These are phyloP conservation scores for Eugnorisma glareosa DNA, from an alignment of 2,888 invertebrate genomes.

Conservation along the genomic window DNA sequence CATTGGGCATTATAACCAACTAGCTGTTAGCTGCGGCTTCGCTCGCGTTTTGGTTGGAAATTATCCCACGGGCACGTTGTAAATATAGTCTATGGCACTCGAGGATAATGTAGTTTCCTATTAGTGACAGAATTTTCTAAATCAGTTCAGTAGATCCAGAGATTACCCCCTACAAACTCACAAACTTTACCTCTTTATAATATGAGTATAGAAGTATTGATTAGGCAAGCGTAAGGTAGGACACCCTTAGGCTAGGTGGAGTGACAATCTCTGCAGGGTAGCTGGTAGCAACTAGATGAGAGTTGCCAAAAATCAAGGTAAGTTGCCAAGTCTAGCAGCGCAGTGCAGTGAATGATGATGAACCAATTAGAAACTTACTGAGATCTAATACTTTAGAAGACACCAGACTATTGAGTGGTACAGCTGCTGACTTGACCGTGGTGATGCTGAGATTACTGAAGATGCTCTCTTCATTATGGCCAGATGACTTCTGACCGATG, in stretches of 20 bases:
- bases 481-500: conserved; percentile 83
- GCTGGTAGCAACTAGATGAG: background rate
- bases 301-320: background rate
- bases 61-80: too few relatives aligned
- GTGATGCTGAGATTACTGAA: conserved; percentile 75
- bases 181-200: too few relatives aligned
- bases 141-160: too few relatives aligned
- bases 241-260: background rate
- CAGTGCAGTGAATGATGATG: background rate
- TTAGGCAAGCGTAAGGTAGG: background rate
- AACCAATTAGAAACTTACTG: conserved; percentile 70
- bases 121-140: too few relatives aligned
- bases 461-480: conserved; percentile 77
- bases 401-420: conserved; percentile 84
- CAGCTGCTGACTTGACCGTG: conserved; percentile 77
- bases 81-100: too few relatives aligned
- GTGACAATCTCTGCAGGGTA: background rate
- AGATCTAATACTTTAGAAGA: conserved; percentile 84
- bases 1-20: too few relatives aligned
- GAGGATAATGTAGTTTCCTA: too few relatives aligned
- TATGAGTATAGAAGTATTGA: too few relatives aligned
- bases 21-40: too few relatives aligned
- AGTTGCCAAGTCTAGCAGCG: background rate
- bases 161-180: too few relatives aligned
- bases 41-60: too few relatives aligned